Conservation (phyloP, 1,140 invertebrate species). For the Lordiphosa clarofinis region DNA sequence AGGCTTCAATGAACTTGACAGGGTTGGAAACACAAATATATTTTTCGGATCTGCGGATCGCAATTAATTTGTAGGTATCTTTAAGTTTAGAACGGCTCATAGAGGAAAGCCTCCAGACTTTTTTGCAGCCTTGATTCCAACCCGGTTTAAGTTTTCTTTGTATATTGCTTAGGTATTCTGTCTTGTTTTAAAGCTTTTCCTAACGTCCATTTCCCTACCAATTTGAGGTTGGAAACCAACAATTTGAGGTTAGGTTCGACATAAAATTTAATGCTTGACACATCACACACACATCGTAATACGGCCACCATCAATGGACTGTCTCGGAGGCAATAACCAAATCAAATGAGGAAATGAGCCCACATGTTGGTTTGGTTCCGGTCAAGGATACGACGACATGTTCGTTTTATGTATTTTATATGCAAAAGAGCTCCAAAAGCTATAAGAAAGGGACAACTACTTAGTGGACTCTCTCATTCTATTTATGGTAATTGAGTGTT, state of each 20-base stretch:
- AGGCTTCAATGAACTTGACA: no score
- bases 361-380: conserved; percentile 58
- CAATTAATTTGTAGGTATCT: no score
- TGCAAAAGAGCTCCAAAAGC: conserved; percentile 56
- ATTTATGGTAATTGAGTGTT: conserved; percentile 75
- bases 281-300: conserved; percentile 34
- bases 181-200: no score
- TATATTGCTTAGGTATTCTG: no score
- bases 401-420: conserved; percentile 74
- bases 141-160: no score
- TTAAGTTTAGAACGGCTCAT: no score
- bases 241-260: conserved; percentile 50
- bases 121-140: no score
- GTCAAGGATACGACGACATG: conserved; percentile 50
- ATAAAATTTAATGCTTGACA: conserved; percentile 52
- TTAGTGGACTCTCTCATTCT: conserved; percentile 32
- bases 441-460: conserved; percentile 38
- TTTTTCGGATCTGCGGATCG: no score
- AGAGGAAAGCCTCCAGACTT: no score
- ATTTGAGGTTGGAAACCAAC: conserved; percentile 41
- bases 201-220: conserved; percentile 3
- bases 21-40: no score
- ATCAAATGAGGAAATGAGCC: conserved; percentile 56
- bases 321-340: conserved; percentile 41
- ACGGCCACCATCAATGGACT: conserved; percentile 39